Evolutionary conservation across 2,113 vertebrate genomes (phyloP).

Genomic region (Clarias magur): DNA sequence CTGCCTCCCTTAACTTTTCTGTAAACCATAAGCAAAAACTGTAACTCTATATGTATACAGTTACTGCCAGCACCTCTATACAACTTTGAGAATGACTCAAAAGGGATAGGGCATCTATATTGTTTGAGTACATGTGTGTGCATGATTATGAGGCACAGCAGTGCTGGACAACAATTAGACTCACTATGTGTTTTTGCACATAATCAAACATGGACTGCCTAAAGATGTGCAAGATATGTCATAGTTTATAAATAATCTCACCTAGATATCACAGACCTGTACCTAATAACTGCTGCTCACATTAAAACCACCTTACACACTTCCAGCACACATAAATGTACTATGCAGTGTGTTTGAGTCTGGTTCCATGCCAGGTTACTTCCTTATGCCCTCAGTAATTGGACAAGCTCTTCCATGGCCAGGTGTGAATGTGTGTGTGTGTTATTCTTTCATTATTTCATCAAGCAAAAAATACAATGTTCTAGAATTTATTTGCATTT

Average conservation of each 20-base stretch:
- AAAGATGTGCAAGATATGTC: neutral
- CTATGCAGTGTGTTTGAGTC: neutral
- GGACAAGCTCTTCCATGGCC: neutral
- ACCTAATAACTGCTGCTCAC: neutral
- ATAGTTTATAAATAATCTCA: neutral
- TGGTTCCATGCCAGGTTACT: neutral
- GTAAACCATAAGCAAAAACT: slow-evolving; percentile 2
- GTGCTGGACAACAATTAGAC: neutral
- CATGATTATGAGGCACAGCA: neutral
- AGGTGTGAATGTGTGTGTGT: neutral
- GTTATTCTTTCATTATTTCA: neutral
- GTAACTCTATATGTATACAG: neutral
- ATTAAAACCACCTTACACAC: neutral
- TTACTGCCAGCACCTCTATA: neutral
- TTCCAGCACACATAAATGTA: neutral
- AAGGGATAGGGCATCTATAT: neutral
- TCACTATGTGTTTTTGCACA: neutral
- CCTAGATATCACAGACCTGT: too few relatives aligned
- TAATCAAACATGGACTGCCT: too few relatives aligned
- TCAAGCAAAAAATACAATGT: neutral
- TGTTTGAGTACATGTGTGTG: neutral
- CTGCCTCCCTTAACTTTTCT: slow-evolving; percentile 90
- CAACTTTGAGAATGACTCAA: neutral
- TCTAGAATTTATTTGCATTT: neutral
- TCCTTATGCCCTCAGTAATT: neutral